Base-by-base conservation (phyloP, 1,140 invertebrate species). In the Zelostemma sp. region DNA sequence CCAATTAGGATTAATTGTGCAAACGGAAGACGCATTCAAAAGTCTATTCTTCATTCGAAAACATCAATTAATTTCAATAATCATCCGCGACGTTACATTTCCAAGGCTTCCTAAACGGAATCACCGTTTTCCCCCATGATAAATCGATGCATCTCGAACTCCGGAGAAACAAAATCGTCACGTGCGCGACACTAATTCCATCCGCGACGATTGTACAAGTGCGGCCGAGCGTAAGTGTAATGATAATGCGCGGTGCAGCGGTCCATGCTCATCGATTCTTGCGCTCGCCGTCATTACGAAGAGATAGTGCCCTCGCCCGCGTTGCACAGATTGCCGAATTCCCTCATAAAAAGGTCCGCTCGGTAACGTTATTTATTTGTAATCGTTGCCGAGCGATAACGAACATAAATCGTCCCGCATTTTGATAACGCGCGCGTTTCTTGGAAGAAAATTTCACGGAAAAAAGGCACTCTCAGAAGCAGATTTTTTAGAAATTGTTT, bases 161-260 rank as follows among this genome's bases (percentile, higher is more conserved):
- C n/a, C 25, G 25, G 25, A 8, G 25, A n/a, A n/a, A 8, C 25
- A 8, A 28, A 4, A 28, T 28, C 61, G 47, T 62, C 59, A 16
- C 40, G 48, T 62, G 54, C 61, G 57, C 51, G 49, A 68, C 58
- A 43, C 35, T 57, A 62, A 62, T 61, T 57, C 41, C 58, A 54
- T 68, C 21, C 53, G 54, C 31, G 63, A 75, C 80, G 76, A 81
- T 81, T 81, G 70, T 81, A 76, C 73, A 64, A 70, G 72, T 70
- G 75, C 75, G 78, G 72, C 77, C 77, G 63, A 77, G 78, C 79
- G 78, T 80, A 75, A 82, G 77, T 80, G 74, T 79, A 79, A 81
- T 80, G 80, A 82, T 82, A 82, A 80, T 81, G 72, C 76, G 71
- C 77, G 68, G 71, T 64, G 25, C 8, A 8, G 25, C 25, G 71